A percentile compares a stretch with the other conserved stretches of the same genome.
Conservation (phyloP, 2,888 invertebrate genomes). For the Petrolisthes manimaculis region DNA sequence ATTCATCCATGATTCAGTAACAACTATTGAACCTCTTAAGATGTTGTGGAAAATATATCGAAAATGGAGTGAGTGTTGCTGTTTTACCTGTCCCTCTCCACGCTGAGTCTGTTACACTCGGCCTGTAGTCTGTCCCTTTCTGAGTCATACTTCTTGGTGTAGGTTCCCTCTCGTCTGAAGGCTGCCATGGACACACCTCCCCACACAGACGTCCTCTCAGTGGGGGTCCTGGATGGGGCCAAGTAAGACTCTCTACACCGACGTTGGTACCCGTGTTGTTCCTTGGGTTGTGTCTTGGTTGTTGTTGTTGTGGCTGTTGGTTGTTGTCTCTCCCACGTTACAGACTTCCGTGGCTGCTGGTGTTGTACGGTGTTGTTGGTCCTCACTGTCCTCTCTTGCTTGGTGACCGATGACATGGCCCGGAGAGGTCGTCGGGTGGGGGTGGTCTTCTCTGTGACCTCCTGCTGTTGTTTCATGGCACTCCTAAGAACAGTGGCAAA, state of each 20-base stretch:
- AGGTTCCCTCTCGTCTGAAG: slow-evolving; percentile 51
- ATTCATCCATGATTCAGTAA: too few relatives aligned
- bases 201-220: slow-evolving; percentile 41
- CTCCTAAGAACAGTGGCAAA: slow-evolving; percentile 44
- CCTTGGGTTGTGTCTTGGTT: too few relatives aligned
- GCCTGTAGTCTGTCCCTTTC: slow-evolving; percentile 55
- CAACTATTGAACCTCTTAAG: too few relatives aligned
- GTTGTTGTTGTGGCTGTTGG: background rate
- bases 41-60: too few relatives aligned
- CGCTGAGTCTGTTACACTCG: slow-evolving; percentile 52
- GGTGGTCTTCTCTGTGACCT: background rate
- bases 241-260: too few relatives aligned
- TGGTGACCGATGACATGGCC: slow-evolving; percentile 3
- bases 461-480: slow-evolving; percentile 37
- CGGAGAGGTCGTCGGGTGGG: slow-evolving; percentile 17
- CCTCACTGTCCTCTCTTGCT: background rate
- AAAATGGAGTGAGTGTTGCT: too few relatives aligned
- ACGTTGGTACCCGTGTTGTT: too few relatives aligned
- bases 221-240: background rate
- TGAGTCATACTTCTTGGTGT: slow-evolving; percentile 54
- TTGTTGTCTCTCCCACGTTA: background rate
- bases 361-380: background rate
- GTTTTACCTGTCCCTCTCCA: slow-evolving; percentile 53
- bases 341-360: background rate
- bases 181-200: slow-evolving; percentile 34